Base-by-base conservation (phyloP, 2,888 invertebrate genomes). In the Campopleginae sp. region DNA sequence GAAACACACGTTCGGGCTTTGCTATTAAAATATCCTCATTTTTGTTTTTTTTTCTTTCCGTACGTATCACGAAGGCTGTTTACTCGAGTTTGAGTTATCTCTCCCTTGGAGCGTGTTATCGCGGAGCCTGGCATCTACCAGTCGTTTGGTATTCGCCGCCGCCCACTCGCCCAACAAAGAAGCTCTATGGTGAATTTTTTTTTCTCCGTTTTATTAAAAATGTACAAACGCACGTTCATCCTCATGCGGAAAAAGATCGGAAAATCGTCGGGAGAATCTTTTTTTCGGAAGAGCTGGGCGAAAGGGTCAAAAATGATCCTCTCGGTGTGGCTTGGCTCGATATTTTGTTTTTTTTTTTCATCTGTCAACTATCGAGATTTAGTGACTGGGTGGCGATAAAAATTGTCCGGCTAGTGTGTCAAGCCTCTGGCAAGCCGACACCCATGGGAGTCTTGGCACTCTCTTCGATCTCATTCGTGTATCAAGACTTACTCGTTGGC, bases 401-500 rank as follows among this genome's bases (percentile, higher is more conserved):
- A 42, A n/a, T n/a, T 23, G 14, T 33, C 46, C 33, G 58, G 42
- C 14, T 74, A 78, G 38, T 76, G 72, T 72, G 80, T 44, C 63
- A 42, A 38, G 42, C 14, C 71, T 48, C 61, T n/a, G n/a, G 61
- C 66, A 87, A 90, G 88, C 84, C 81, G 88, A 88, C 78, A 89
- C 88, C 87, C 90, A 88, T 90, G 90, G 88, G 89, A 91, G 89
- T 86, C 44, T 31, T 58, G 44, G 46, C 38, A 17, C 51, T 46
- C 46, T 75, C 31, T 63, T 31, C 42, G 75, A 63, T 61, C 63
- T 65, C 65, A 38, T 48, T 19, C 33, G 1, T 44, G 1, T 66
- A 63, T 76, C 42, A 19, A 14, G 63, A 65, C 80, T 58, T 58
- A 48, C 19, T 61, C 12, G 42, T 23, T 72, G 42, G 8, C n/a